Evolutionary conservation across 2,113 vertebrate species (phyloP), one percentile per base, ranked within the genome.

Genomic region (Pristiophorus japonicus): DNA sequence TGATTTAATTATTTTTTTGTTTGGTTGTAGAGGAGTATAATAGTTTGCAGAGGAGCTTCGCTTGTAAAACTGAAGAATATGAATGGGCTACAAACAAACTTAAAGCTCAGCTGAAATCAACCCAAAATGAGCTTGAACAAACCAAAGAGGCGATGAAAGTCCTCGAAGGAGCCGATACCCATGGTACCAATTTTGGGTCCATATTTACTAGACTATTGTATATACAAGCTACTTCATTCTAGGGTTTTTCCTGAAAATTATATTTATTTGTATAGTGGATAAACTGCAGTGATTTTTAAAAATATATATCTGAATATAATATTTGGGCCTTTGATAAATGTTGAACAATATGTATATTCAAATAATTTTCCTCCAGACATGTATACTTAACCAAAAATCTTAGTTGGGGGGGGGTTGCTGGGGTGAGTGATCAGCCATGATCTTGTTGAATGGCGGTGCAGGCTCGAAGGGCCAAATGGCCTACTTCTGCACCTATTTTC

Each of bases 51-150:
- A 97, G 95, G 95, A 96, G 97, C 96, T 97, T 97, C 96, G 96
- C 96, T 96, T 97, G 96, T 95, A 97, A 97, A 96, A 97, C 85
- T 0, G 96, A 98, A 96, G 98, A 98, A 96, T 95, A 97, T 94
- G 96, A 97, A 96, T 97, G 96, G 3, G 97, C 96, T 95, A 97
- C 97, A 96, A 97, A 96, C 96, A 97, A 97, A 70, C 97, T 98
- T 91, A 98, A 97, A 97, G 96, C 97, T 96, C 98, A 98, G 20
- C 95, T 98, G 81, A 97, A 97, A 95, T 96, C 95, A 34, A 96
- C 96, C 1, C 97, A 96, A 11, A 94, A 96, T 30, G 98, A 98
- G 95, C 96, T 98, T 66, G 97, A 98, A 22, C 97, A 98, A 96
- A 97, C 97, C 95, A 98, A 96, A 96, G 96, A 96, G 92, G 97